Percentiles rank a stretch among this genome's conserved stretches.
Conservation (phyloP, 2,797 vertebrate genomes). For the Mormyrops attenuatus region DNA sequence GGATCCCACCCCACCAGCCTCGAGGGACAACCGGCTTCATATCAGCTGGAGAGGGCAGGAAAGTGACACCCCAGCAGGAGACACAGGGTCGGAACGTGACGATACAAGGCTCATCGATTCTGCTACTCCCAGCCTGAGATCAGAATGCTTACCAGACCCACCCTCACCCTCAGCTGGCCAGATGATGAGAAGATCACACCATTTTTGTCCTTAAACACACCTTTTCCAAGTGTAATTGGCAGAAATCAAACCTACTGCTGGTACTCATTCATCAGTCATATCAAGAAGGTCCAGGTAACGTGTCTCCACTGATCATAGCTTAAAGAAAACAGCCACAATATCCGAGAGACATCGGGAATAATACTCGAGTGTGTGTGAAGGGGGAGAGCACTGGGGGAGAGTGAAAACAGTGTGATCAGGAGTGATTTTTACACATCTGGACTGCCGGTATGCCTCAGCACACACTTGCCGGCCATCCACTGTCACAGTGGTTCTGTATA, state of each 20-base stretch:
- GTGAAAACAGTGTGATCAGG: not conserved
- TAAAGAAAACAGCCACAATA: not conserved
- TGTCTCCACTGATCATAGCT: not conserved
- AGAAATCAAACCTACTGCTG: not conserved
- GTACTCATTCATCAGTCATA: not conserved
- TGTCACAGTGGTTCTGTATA: not conserved
- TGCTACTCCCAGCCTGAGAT: not conserved
- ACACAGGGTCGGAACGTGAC: not conserved
- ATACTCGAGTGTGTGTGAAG: not conserved
- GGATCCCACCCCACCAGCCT: not conserved
- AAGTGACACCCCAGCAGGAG: not conserved
- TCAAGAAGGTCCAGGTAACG: not conserved
- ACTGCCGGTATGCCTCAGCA: not conserved
- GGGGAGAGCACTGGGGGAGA: not conserved
- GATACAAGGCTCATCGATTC: not conserved
- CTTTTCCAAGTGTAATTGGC: not conserved
- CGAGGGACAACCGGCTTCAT: not conserved
- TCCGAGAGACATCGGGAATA: not conserved
- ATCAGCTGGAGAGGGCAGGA: not conserved
- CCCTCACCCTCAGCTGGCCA: not conserved
- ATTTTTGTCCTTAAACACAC: not conserved
- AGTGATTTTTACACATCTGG: slow-evolving; percentile 9
- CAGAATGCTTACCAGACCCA: no score
- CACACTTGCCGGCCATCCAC: not conserved
- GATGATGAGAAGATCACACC: not conserved